Conservation (phyloP, 2,797 vertebrate genomes). For the Huso huso region DNA sequence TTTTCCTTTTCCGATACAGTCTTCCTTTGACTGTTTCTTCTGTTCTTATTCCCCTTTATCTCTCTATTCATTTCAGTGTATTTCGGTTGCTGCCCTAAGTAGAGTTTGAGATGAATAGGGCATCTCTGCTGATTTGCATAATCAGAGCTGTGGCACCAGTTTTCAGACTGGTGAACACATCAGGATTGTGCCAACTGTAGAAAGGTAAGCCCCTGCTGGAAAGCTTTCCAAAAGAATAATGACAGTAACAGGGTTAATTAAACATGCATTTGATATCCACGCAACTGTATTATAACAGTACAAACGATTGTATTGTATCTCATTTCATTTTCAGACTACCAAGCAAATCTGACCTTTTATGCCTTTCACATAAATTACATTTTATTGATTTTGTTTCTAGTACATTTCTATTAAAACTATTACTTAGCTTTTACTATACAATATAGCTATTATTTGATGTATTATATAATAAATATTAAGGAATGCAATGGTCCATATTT, state of each 20-base stretch:
- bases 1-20: constrained; percentile 2
- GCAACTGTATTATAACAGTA: no score
- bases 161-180: constrained; percentile 40
- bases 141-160: constrained; percentile 55
- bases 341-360: no score
- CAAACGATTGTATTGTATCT: no score
- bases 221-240: constrained; percentile 31
- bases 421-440: no score
- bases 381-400: no score
- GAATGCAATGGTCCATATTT: no score
- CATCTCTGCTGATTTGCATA: constrained; percentile 68
- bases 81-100: constrained; percentile 46
- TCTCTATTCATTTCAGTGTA: constrained; percentile 54
- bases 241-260: constrained; percentile 39
- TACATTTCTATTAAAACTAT: no score
- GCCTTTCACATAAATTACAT: no score
- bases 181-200: constrained; percentile 53
- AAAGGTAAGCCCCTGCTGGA: constrained; percentile 58
- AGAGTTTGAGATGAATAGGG: constrained; percentile 53
- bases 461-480: no score
- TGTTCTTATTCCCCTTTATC: constrained; percentile 48
- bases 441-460: no score
- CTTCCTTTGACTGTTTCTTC: constrained; percentile 28
- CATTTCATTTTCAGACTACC: no score
- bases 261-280: constrained; percentile 4